Evolutionary conservation across 2,888 invertebrate genomes (phyloP), one percentile per base, ranked within the genome.

Genomic region (Hydrotaea cyrtoneurina): DNA sequence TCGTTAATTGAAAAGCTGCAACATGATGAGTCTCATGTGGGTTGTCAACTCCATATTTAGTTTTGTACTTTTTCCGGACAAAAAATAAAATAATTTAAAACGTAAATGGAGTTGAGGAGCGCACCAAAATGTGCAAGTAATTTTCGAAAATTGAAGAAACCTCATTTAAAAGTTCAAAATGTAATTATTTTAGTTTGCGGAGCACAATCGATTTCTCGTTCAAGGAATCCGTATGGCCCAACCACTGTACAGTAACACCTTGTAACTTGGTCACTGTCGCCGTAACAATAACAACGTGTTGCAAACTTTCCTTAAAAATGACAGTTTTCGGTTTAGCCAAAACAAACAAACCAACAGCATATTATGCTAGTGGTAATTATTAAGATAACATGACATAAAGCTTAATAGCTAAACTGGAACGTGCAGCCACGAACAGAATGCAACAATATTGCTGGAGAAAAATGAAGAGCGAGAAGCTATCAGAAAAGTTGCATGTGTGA

Each of bases 21-120:
- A 59, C 59, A 74, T 74, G 74, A 74, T 74, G 74, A 59, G 59
- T 74, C 74, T 74, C 74, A 74, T 74, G 74, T 74, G 74, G 74
- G 59, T 62, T 74, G 74, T 74, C 74, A 74, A 69, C 69, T 69
- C 69, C 69, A 69, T 46, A 46, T 26, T 55, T 55, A 55, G 39
- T 43, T 62, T 19, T 39, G 31, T 39, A 66, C 19, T 17, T 69
- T 15, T 31, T 62, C 62, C 46, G 31, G 46, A 31, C n/a, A 10
- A 43, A 46, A 46, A 59, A 11, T 59, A 23, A 31, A 7, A 59
- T 7, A 43, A 69, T 69, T 69, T 69, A 69, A 69, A 46, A 50
- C n/a, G 13, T 1, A 8, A 50, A 50, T n/a, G 13, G 50, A 50
- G 50, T n/a, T 43, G 43, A 11, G 43, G n/a, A 43, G 26, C 23